Evolutionary conservation across 2,888 invertebrate species (phyloP).

Genomic region (Danaus chrysippus): DNA sequence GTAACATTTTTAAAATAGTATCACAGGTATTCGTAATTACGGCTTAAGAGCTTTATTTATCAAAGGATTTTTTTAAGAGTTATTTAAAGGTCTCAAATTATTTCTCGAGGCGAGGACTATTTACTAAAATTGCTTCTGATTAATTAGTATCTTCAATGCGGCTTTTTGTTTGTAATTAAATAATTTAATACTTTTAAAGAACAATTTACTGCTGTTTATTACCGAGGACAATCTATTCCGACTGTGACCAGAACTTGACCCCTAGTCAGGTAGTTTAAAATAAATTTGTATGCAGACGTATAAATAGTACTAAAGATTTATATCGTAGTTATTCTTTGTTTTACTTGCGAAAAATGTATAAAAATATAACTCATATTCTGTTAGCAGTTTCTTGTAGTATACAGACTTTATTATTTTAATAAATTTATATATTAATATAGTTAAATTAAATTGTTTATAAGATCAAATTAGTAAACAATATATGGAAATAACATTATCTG

Average conservation of each 20-base stretch:
- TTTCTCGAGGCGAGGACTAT: constrained; percentile 11
- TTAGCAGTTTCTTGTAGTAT: too few relatives aligned
- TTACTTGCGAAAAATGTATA: too few relatives aligned
- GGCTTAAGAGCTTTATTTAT: constrained; percentile 28
- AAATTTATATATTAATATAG: background rate
- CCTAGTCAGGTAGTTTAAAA: too few relatives aligned
- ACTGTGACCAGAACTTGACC: background rate
- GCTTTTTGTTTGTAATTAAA: background rate
- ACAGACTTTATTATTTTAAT: too few relatives aligned
- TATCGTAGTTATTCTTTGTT: too few relatives aligned
- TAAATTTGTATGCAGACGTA: too few relatives aligned
- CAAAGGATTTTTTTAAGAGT: constrained; percentile 23
- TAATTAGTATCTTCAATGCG: background rate
- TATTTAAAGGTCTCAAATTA: constrained; percentile 27
- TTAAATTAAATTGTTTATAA: background rate
- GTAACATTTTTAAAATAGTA: constrained; percentile 26
- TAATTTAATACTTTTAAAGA: too few relatives aligned
- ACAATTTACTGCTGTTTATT: too few relatives aligned
- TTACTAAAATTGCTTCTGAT: constrained; percentile 1
- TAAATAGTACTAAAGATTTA: too few relatives aligned
- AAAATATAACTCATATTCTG: too few relatives aligned
- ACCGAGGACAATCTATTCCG: too few relatives aligned
- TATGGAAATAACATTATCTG: background rate
- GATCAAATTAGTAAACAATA: background rate
- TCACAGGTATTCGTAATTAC: constrained; percentile 27